phyloP scores from a whole-genome alignment of 2,797 vertebrate genomes.

The Sebastes nivosus region DNA sequence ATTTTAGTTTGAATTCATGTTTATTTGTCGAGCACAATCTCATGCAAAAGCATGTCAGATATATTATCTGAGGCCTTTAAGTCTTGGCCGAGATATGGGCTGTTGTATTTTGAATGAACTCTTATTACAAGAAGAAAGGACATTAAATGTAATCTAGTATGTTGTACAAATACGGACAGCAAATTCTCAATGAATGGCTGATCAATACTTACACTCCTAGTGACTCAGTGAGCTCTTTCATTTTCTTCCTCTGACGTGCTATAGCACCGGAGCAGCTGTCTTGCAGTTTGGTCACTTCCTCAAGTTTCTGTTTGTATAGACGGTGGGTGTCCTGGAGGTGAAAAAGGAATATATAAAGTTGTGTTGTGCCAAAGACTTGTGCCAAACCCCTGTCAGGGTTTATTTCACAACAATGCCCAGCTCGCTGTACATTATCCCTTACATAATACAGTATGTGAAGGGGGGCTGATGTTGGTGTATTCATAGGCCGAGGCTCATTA shows the following conservation, averaged over 20 bases:
- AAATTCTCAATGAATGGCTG: not conserved
- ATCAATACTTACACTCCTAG: slow-evolving; percentile 82
- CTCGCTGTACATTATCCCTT: not conserved
- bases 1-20: too few species aligned
- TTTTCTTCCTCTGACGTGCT: slow-evolving; percentile 88
- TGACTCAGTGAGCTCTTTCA: slow-evolving; percentile 85
- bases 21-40: too few species aligned
- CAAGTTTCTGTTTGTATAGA: slow-evolving; percentile 92
- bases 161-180: not conserved
- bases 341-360: not conserved
- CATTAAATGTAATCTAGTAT: not conserved
- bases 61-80: not conserved
- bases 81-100: not conserved
- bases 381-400: too few species aligned
- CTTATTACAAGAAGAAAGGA: not conserved
- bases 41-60: not conserved
- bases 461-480: not conserved
- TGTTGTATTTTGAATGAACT: not conserved
- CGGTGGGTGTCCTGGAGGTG: slow-evolving; percentile 89
- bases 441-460: not conserved
- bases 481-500: not conserved
- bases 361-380: not conserved
- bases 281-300: slow-evolving; percentile 93
- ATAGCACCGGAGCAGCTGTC: slow-evolving; percentile 86
- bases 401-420: not conserved